Base-by-base conservation (phyloP, 1,140 invertebrate species). In the Brevipalpus yothersi region DNA sequence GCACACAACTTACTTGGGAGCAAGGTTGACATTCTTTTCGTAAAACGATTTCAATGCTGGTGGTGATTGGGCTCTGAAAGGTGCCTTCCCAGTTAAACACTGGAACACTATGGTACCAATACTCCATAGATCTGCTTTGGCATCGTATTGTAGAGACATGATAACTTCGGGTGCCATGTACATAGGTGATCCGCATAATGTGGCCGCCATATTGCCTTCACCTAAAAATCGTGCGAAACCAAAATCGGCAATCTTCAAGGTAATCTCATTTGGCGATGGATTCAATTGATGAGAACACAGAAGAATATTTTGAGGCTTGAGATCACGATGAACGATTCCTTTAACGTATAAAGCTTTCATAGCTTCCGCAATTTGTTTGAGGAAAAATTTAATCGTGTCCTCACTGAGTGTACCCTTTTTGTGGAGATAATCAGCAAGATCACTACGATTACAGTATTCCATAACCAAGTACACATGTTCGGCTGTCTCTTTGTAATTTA, bases 181-280 rank as follows among this genome's bases (percentile, higher is more conserved):
- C 93, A 99, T 98, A 4, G 95, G 95, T 42, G 93, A 98, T 19
- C 94, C 95, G 73, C 95, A 99, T 3, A 99, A 74, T 42, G 95
- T 99, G 54, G 90, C 93, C 53, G 95, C 95, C 95, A 99, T 99
- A 17, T 93, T 90, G 55, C 94, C 95, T 72, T 98, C 94, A 73
- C 92, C 83, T 9, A 99, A 74, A 73, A 97, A 97, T 68, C 95
- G 77, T 40, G 95, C 95, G 76, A 99, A 99, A 19, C 95, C 95
- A 78, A 99, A 99, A 75, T 99, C 95, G 67, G 95, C 64, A 78
- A 77, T 66, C 43, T 97, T 98, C 13, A 97, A 77, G 56, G 80
- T 84, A 62, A 97, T 93, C 71, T 95, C 85, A 63, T 82, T 79
- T 49, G 90, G 86, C 59, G 83, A 80, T 21, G 91, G 88, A 42